Base-by-base conservation (phyloP, 2,888 invertebrate species). In the Parapristionchus giblindavisi region DNA sequence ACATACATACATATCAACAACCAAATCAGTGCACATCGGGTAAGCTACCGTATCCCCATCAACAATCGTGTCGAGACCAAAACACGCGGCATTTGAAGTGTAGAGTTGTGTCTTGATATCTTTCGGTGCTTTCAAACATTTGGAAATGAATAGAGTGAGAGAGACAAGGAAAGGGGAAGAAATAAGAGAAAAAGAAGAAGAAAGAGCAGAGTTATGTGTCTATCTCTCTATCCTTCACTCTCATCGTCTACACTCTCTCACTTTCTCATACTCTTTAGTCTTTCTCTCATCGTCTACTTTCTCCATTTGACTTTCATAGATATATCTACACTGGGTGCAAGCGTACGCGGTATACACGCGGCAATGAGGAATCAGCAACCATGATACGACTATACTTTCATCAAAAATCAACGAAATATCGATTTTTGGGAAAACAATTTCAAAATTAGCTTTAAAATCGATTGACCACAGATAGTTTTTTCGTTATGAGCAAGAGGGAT, bases 231-330 rank as follows among this genome's bases (percentile, higher is more conserved):
- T 43, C 17, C 60, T 60, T 43, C 63, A n/a, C 63, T 65, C 63
- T 43, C 27, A 5, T 29, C 29, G 43, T 65, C 63, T 65, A 1
- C 63, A 1, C 43, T 29, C 43, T 29, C 29, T 8, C 63, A 21
- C 43, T 2, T n/a, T 8, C 4, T 11, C 40, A 21, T 32, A 4
- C 43, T 29, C 27, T 61, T 40, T 65, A 40, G 29, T 40, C 3
- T 29, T 43, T 21, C 63, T 65, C 63, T 65, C 29, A 5, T 29
- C 43, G 63, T 65, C 43, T 43, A 43, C n/a, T 43, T n/a, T 21
- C 63, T 65, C 63, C 43, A 17, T n/a, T 43, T 32, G 63, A 65
- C 63, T 65, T 65, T 65, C 63, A 65, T 65, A 43, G 63, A 43
- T 65, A 43, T 65, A 40, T 65, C 63, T 65, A 17, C 43, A 17